Evolutionary conservation across 2,888 invertebrate genomes (phyloP).

Genomic region (Villa cingulata): DNA sequence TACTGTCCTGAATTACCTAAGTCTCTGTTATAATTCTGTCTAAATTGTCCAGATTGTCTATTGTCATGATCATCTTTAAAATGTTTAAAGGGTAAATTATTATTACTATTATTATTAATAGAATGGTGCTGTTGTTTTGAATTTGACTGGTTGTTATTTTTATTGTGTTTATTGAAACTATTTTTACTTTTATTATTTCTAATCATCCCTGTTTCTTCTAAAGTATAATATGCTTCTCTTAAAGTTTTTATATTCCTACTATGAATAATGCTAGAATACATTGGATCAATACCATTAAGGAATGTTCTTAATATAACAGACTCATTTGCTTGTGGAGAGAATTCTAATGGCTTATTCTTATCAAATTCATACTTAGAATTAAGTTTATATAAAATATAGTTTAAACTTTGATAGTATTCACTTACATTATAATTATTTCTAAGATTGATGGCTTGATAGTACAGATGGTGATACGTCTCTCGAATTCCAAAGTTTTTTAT

Average conservation of each 20-base stretch:
- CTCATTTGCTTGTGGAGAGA: slow-evolving; percentile 12
- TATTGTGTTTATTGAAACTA: background rate
- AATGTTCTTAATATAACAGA: slow-evolving; percentile 14
- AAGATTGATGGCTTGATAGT: slow-evolving; percentile 8
- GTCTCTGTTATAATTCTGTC: background rate
- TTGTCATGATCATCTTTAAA: no score
- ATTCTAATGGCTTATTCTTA: slow-evolving; percentile 10
- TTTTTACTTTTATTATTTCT: slow-evolving; percentile 2
- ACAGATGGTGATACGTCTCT: slow-evolving; percentile 9
- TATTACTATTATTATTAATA: background rate
- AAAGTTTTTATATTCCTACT: slow-evolving; percentile 11
- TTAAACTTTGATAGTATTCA: slow-evolving; percentile 12
- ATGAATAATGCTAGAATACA: slow-evolving; percentile 11
- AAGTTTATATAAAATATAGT: slow-evolving; percentile 13
- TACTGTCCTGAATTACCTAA: background rate
- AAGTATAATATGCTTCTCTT: slow-evolving; percentile 12
- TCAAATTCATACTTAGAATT: slow-evolving; percentile 14
- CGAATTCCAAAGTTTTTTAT: slow-evolving; percentile 10
- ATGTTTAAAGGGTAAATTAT: no score
- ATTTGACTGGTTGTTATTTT: background rate
- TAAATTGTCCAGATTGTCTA: background rate
- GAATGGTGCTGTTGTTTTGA: no score
- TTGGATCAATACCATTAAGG: slow-evolving; percentile 10
- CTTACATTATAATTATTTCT: slow-evolving; percentile 12
- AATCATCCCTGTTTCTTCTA: slow-evolving; percentile 12